These are phyloP conservation scores for Drosophila nr. medialis DNA, from an alignment of 2,888 invertebrate genomes.

Conservation along the genomic window DNA sequence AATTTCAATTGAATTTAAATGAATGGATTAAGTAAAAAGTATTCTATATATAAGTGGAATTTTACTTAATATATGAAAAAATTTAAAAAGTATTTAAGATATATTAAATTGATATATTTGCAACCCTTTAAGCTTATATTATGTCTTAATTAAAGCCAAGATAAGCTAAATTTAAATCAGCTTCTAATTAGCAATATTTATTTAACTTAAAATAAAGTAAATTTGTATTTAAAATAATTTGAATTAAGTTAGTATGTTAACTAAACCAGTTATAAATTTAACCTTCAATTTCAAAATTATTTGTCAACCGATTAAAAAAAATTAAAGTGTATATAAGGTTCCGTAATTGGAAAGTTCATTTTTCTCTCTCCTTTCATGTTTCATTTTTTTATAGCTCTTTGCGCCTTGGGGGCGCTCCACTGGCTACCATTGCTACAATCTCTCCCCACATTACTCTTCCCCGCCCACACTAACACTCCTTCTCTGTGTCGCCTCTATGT, in stretches of 20 bases:
- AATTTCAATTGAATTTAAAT: background rate
- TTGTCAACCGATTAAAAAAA: background rate
- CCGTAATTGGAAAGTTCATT: background rate
- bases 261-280: background rate
- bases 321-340: constrained; percentile 22
- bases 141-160: background rate
- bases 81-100: background rate
- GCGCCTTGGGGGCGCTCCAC: constrained; percentile 41
- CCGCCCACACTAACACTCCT: background rate
- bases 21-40: background rate
- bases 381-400: constrained; percentile 47
- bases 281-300: background rate
- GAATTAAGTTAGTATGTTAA: background rate
- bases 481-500: constrained; percentile 12
- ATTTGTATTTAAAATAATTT: background rate
- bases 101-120: background rate
- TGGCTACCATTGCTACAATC: constrained; percentile 5
- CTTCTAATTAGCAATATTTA: too few relatives aligned
- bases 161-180: background rate
- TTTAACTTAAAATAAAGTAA: background rate
- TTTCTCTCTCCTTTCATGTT: constrained; percentile 41
- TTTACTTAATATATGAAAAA: background rate
- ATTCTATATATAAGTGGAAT: background rate
- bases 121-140: background rate
- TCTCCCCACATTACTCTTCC: too few relatives aligned